phyloP scores from a whole-genome alignment of 1,140 invertebrate genomes.

The Heliothis virescens region DNA sequence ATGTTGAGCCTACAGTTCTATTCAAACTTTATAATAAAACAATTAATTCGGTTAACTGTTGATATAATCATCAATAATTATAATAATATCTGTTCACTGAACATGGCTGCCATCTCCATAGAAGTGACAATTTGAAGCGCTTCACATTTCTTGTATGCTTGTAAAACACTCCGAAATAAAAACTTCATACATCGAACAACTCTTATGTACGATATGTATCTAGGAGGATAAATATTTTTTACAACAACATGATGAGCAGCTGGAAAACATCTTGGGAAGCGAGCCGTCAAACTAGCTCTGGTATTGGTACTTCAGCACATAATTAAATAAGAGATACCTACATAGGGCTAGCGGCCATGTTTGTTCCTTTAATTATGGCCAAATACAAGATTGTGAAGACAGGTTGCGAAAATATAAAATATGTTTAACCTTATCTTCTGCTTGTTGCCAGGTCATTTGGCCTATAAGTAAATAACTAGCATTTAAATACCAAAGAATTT shows the following conservation, averaged over 20 bases:
- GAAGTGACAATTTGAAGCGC: neutral
- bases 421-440: too few species aligned
- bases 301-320: neutral
- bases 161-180: neutral
- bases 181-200: slow-evolving; percentile 1
- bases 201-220: slow-evolving; percentile 31
- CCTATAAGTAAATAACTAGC: too few species aligned
- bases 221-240: slow-evolving; percentile 28
- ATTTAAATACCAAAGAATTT: too few species aligned
- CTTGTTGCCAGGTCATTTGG: too few species aligned
- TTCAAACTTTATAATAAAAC: too few species aligned
- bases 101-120: neutral
- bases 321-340: neutral
- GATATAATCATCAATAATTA: too few species aligned
- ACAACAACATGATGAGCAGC: slow-evolving; percentile 13
- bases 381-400: neutral
- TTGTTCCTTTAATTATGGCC: neutral
- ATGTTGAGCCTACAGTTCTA: too few species aligned
- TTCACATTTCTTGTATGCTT: neutral
- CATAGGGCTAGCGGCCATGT: neutral
- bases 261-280: slow-evolving; percentile 14
- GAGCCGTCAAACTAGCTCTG: neutral
- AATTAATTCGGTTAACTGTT: too few species aligned
- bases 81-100: too few species aligned
- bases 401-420: neutral